Conservation (phyloP, 2,797 vertebrate species). For the Chelon labrosus region DNA sequence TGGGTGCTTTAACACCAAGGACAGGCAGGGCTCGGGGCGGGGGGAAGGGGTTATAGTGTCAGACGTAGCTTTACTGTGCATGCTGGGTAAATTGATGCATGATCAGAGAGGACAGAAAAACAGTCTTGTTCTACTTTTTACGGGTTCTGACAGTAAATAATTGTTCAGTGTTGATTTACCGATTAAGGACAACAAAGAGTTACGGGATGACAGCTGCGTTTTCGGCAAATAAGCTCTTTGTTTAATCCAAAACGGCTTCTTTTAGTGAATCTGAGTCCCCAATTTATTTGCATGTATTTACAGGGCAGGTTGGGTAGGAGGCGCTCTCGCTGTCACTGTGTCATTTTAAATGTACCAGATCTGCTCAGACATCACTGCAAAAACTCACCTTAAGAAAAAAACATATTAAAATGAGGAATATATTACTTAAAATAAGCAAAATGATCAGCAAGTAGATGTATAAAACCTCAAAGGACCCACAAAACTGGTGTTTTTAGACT, state of each 20-base stretch:
- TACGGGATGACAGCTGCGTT: not conserved
- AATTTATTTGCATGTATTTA: not conserved
- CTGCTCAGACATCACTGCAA: no score
- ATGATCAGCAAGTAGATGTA: no score
- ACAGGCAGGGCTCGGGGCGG: conserved; percentile 7
- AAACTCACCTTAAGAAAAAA: no score
- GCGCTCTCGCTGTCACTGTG: not conserved
- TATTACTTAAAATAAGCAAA: no score
- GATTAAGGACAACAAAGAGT: not conserved
- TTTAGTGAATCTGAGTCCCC: not conserved
- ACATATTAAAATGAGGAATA: no score
- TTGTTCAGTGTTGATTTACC: not conserved
- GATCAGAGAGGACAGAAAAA: not conserved
- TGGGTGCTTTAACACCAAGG: conserved; percentile 74
- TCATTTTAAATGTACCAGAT: no score
- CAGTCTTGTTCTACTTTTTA: not conserved
- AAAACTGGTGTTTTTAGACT: no score
- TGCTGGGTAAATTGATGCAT: conserved; percentile 1
- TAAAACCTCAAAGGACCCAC: no score
- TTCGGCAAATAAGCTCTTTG: conserved; percentile 51
- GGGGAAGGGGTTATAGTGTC: not conserved
- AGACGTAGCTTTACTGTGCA: not conserved
- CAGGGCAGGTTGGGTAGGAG: not conserved
- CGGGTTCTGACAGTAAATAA: not conserved
- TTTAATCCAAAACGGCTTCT: not conserved